These are phyloP conservation scores for Cinclus cinclus DNA, from an alignment of 2,113 vertebrate species.

Conservation along the genomic window DNA sequence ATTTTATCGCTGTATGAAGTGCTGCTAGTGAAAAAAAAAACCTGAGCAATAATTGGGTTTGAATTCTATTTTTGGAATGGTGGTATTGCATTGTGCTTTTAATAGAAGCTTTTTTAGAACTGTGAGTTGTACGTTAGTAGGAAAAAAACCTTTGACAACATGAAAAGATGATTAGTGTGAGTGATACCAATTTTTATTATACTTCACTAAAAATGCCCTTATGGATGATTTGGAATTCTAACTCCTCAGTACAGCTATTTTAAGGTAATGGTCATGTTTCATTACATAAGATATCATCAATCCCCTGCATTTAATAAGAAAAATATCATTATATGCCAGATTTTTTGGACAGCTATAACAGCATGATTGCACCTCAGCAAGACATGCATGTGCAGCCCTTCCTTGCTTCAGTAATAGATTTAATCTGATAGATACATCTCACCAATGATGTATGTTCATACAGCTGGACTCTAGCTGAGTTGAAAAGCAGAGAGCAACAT, in stretches of 20 bases:
- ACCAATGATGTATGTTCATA: neutral
- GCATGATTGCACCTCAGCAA: neutral
- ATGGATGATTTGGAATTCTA: neutral
- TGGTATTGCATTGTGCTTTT: neutral
- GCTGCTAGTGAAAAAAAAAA: neutral
- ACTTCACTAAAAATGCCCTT: neutral
- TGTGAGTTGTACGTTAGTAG: neutral
- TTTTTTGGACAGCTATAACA: neutral
- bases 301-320: neutral
- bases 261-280: neutral
- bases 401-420: neutral
- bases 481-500: neutral
- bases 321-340: neutral
- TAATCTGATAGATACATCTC: neutral
- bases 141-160: neutral
- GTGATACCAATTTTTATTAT: neutral
- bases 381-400: neutral
- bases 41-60: neutral
- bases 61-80: neutral
- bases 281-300: neutral
- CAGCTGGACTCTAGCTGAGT: neutral
- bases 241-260: neutral
- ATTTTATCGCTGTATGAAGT: slow-evolving; percentile 12
- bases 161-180: neutral
- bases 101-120: neutral